Conservation (phyloP, 2,113 vertebrate species). For the Nothoprocta pentlandii region DNA sequence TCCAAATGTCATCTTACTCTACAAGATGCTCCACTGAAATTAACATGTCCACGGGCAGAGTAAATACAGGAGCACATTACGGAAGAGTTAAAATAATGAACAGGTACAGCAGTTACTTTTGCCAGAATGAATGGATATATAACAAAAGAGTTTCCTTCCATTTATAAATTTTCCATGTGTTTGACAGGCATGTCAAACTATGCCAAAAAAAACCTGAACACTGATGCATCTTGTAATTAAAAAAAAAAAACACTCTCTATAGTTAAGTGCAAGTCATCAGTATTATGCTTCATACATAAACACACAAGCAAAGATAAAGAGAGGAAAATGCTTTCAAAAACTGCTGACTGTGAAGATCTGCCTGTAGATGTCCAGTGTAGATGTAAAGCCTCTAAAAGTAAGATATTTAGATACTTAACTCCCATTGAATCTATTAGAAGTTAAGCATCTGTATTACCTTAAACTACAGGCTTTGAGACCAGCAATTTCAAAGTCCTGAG, state of each 20-base stretch:
- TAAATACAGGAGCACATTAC: neutral
- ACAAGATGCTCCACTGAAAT: neutral
- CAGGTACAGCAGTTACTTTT: neutral
- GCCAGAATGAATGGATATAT: neutral
- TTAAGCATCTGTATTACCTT: neutral
- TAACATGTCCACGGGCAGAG: neutral
- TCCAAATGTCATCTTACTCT: neutral
- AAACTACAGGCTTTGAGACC: neutral
- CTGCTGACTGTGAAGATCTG: neutral
- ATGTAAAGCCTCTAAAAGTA: neutral
- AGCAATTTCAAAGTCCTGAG: neutral
- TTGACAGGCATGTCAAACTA: neutral
- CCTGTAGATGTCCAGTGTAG: neutral
- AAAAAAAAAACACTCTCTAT: neutral
- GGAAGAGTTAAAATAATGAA: slow-evolving; percentile 9
- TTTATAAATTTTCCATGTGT: neutral
- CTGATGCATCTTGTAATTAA: neutral
- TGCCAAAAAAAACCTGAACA: neutral
- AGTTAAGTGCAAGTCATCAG: neutral
- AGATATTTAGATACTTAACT: neutral
- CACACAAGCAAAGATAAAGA: neutral
- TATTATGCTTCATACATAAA: neutral
- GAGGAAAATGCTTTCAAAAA: neutral
- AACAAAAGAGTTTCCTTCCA: neutral
- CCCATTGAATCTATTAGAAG: neutral